Conservation (phyloP, 30 jellyfish, hydroid and myxozoan species). For the Rhopilema esculentum region DNA sequence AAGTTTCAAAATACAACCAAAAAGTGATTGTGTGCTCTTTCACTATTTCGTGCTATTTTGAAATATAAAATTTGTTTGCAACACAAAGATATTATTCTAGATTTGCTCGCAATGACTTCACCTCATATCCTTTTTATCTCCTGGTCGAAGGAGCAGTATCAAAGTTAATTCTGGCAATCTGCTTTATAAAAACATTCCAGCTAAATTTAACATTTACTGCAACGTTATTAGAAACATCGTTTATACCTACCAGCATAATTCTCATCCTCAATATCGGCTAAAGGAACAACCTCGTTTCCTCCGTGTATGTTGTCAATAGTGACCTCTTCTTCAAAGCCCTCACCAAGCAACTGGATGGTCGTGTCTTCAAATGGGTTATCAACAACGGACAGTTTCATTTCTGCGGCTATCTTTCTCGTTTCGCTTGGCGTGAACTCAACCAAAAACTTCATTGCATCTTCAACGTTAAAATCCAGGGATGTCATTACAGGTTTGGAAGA, state of each 20-base stretch:
- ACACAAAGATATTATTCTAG: too few species aligned
- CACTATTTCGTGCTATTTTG: too few species aligned
- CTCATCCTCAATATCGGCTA: slow-evolving; percentile 43
- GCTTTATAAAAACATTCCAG: too few species aligned
- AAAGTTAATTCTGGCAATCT: not conserved
- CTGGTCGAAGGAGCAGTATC: too few species aligned
- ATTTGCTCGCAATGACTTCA: too few species aligned
- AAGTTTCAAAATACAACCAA: too few species aligned
- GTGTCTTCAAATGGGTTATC: slow-evolving; percentile 95
- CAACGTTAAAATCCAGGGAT: slow-evolving; percentile 51
- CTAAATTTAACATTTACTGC: not conserved
- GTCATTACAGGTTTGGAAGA: slow-evolving; percentile 73
- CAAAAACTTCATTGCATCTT: slow-evolving; percentile 44
- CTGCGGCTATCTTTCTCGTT: slow-evolving; percentile 68
- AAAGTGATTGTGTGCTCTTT: too few species aligned
- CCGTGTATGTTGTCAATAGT: slow-evolving; percentile 91
- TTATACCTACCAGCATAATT: slow-evolving; percentile 23
- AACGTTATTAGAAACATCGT: not conserved
- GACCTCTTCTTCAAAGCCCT: slow-evolving; percentile 83
- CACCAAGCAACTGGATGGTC: slow-evolving; percentile 83
- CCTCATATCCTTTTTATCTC: too few species aligned
- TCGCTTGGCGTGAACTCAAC: slow-evolving; percentile 85
- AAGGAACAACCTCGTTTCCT: slow-evolving; percentile 7
- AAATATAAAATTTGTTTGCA: too few species aligned
- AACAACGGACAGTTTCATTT: slow-evolving; percentile 78